Percentiles rank a stretch among this genome's conserved stretches.
Evolutionary conservation across 2,113 vertebrate species (phyloP).

Genomic region (Casuarius casuarius): DNA sequence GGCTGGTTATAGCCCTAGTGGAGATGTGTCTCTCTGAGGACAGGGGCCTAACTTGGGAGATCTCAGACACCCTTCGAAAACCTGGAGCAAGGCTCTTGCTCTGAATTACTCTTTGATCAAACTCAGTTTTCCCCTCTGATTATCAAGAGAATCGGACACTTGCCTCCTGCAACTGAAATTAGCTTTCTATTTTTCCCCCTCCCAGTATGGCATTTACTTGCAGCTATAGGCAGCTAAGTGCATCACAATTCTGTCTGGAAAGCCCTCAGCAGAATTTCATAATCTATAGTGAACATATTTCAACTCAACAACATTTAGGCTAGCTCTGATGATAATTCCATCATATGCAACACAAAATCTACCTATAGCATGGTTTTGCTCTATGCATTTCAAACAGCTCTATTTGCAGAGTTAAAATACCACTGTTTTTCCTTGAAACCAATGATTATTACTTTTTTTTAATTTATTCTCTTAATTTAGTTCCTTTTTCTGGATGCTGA

Average conservation of each 20-base stretch:
- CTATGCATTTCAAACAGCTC: not conserved
- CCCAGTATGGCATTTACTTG: fast-evolving
- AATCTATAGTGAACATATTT: not conserved
- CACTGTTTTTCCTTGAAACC: not conserved
- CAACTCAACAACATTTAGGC: not conserved
- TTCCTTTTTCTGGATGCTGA: not conserved
- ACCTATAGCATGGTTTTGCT: not conserved
- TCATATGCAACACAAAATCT: not conserved
- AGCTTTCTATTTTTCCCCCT: not conserved
- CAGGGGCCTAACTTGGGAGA: not conserved
- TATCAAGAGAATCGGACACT: not conserved
- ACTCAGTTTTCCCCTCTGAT: not conserved
- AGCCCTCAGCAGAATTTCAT: not conserved
- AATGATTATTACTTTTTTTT: not conserved
- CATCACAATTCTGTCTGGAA: not conserved
- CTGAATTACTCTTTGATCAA: not conserved
- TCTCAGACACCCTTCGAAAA: not conserved
- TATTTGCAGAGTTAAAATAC: not conserved
- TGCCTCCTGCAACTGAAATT: not conserved
- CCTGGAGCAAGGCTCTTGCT: not conserved
- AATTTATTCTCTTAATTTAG: not conserved
- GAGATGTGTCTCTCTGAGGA: not conserved
- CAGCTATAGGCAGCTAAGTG: not conserved
- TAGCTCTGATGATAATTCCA: not conserved
- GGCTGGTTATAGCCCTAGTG: not conserved